Base-by-base conservation (phyloP, 2,113 vertebrate genomes). In the Nestor notabilis region DNA sequence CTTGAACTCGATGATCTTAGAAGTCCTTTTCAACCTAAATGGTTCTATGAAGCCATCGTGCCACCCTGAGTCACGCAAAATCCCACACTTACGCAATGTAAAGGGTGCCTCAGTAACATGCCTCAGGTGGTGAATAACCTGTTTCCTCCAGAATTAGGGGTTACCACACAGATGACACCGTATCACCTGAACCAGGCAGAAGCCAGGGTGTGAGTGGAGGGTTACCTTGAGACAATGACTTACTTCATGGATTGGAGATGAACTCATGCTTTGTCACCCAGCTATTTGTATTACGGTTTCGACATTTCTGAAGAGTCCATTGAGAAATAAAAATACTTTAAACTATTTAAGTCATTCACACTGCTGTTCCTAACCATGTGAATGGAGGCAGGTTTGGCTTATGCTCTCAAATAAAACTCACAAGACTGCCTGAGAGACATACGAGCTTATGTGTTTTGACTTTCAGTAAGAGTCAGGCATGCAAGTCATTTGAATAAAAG, bases 141-240 rank as follows among this genome's bases (percentile, higher is more conserved):
- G 39, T 13, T 88, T 58, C 31, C n/a, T 72, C 20, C 33, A 18
- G 53, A 71, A 35, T 5, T 6, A 18, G 29, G 35, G n/a, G 11
- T 83, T 41, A 25, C 25, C 17, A 8, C 17, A 17, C 0, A 0
- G 19, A 5, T 63, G 92, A 82, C 23, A 41, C 15, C 0, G 0
- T 3, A 8, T 66, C 70, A 47, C 79, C 65, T 8, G 63, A 47
- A 68, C 35, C 53, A 53, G 49, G 65, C 46, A 72, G 35, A 63
- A 53, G 14, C 50, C 1, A 6, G 17, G 35, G 4, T 12, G 35
- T 0, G 2, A n/a, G 47, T 8, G 41, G 8, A 0, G 46, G 75
- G 14, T 55, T 7, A 18, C 33, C 52, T 3, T 2, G 20, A 52
- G 43, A 71, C 56, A 41, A 52, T 11, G 44, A 53, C 41, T 92